phyloP scores from a whole-genome alignment of 2,113 vertebrate genomes.

The Eurystomus gularis region DNA sequence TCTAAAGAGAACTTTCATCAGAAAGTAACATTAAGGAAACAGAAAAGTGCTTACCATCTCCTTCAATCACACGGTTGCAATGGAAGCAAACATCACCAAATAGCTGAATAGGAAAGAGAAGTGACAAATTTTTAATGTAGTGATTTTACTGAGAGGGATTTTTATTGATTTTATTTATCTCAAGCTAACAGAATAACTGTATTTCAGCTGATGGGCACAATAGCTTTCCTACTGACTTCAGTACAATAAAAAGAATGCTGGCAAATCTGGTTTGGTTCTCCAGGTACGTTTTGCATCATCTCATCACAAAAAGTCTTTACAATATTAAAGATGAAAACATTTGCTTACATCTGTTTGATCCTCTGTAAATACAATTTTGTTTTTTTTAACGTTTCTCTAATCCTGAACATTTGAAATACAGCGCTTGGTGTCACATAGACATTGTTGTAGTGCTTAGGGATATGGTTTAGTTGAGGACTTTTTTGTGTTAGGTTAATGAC shows the following conservation, averaged over 20 bases:
- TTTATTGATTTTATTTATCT: not conserved
- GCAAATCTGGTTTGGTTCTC: not conserved
- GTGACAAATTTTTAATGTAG: not conserved
- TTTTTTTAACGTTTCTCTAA: not conserved
- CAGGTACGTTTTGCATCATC: not conserved
- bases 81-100: constrained; percentile 98
- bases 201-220: not conserved
- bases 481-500: too few relatives aligned
- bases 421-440: not conserved
- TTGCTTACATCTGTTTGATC: not conserved
- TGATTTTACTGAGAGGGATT: not conserved
- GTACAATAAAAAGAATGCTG: not conserved
- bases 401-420: not conserved
- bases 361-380: not conserved
- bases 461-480: too few relatives aligned
- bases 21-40: not conserved
- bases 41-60: constrained; percentile 85
- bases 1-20: not conserved
- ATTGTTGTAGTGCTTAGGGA: too few relatives aligned
- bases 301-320: not conserved
- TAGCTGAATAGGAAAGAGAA: constrained; percentile 75
- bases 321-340: not conserved
- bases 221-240: not conserved
- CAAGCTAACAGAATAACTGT: not conserved
- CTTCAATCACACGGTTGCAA: constrained; percentile 97